Percentiles rank a stretch among this genome's conserved stretches.
phyloP scores from a whole-genome alignment of 2,888 invertebrate species.

The Junonia oenone region DNA sequence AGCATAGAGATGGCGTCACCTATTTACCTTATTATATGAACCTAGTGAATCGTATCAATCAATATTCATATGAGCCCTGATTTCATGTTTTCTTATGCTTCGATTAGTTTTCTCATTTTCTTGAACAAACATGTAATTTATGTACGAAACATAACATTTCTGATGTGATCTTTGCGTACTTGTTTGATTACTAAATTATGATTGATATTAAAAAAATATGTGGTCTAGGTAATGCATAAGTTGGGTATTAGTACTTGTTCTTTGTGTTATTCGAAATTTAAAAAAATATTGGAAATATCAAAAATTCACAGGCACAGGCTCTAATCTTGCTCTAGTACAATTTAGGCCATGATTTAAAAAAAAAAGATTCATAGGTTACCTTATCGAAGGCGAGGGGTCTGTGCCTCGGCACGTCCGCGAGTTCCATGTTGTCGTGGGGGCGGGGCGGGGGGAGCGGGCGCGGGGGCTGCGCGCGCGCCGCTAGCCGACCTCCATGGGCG shows the following conservation, averaged over 20 bases:
- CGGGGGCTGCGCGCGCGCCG: slow-evolving; percentile 77
- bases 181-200: too few species aligned
- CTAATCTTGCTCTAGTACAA: too few species aligned
- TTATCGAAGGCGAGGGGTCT: slow-evolving; percentile 88
- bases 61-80: background rate
- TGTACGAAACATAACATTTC: too few species aligned
- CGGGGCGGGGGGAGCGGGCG: slow-evolving; percentile 83
- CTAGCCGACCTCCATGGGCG: slow-evolving; percentile 93
- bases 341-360: background rate
- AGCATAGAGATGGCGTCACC: background rate
- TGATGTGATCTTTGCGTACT: too few species aligned
- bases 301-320: too few species aligned
- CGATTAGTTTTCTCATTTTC: background rate
- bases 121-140: background rate
- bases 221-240: too few species aligned
- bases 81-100: background rate
- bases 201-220: too few species aligned
- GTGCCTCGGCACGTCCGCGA: slow-evolving; percentile 75
- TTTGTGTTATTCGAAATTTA: too few species aligned
- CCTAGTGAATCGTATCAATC: background rate
- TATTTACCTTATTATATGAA: background rate
- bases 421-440: slow-evolving; percentile 83
- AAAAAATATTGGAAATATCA: too few species aligned
- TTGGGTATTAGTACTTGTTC: too few species aligned
- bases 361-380: slow-evolving; percentile 54